Percentiles rank a stretch among this genome's conserved stretches.
These are phyloP conservation scores for Columba janthina DNA, from an alignment of 2,113 vertebrate genomes.

Conservation along the genomic window DNA sequence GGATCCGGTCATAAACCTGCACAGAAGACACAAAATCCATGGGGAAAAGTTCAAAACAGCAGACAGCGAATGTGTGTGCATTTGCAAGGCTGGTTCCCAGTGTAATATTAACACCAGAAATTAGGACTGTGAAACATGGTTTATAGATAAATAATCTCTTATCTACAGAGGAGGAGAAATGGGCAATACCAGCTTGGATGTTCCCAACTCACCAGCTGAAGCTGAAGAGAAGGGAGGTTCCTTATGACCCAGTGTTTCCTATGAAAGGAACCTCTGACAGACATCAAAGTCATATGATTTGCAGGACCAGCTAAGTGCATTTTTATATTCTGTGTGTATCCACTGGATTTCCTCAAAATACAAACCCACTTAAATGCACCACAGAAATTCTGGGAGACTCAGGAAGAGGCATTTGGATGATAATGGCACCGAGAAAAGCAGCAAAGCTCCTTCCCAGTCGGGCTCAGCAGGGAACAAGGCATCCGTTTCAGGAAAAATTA, in stretches of 20 bases:
- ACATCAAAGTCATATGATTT: not conserved
- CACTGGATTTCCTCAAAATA: not conserved
- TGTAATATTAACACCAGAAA: not conserved
- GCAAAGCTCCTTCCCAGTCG: not conserved
- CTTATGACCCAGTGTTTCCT: not conserved
- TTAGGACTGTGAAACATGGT: not conserved
- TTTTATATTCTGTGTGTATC: not conserved
- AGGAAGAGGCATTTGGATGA: not conserved
- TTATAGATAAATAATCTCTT: not conserved
- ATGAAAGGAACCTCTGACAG: not conserved
- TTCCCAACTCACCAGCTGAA: not conserved
- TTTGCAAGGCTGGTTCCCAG: not conserved
- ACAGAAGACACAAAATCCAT: not conserved
- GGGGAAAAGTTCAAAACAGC: not conserved
- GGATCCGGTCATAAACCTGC: not conserved
- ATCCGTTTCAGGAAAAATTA: constrained; percentile 26
- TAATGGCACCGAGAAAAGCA: not conserved
- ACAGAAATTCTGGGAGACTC: not conserved
- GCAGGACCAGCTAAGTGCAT: not conserved
- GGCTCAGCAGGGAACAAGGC: not conserved
- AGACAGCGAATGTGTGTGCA: not conserved
- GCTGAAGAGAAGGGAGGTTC: not conserved
- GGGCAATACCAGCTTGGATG: not conserved
- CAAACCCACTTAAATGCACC: not conserved
- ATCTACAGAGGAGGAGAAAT: not conserved